Percentiles rank a stretch among this genome's conserved stretches.
Conservation (phyloP, 1,140 invertebrate genomes). For the Antheraea mylitta region DNA sequence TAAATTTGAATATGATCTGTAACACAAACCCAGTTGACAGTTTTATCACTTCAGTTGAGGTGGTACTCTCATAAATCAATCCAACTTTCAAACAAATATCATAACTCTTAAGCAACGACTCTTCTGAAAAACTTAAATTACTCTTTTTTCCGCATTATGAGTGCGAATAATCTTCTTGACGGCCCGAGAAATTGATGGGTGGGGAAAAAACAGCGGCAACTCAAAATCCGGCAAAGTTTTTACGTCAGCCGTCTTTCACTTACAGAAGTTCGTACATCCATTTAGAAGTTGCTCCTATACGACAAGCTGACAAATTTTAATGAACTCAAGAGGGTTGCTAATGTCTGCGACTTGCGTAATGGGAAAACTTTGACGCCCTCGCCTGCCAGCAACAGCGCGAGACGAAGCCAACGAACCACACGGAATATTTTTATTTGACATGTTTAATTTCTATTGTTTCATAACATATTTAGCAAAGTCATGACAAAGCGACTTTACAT, state of each 20-base stretch:
- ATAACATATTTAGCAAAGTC: conserved; percentile 40
- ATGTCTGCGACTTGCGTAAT: conserved; percentile 71
- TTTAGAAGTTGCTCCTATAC: conserved; percentile 70
- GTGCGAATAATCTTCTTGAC: conserved; percentile 78
- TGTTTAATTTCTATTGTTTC: conserved; percentile 35
- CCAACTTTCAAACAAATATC: conserved; percentile 73
- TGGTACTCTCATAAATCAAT: conserved; percentile 68
- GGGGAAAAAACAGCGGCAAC: conserved; percentile 37
- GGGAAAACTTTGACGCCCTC: conserved; percentile 68
- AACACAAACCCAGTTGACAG: conserved; percentile 28
- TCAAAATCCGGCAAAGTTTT: conserved; percentile 70
- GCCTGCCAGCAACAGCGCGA: conserved; percentile 28
- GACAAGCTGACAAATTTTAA: conserved; percentile 78
- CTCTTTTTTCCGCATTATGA: conserved; percentile 73
- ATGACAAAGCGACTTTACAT: not conserved
- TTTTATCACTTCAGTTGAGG: conserved; percentile 40
- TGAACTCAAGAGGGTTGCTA: conserved; percentile 72
- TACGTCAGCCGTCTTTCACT: conserved; percentile 75
- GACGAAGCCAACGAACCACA: conserved; percentile 16
- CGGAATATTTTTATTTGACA: conserved; percentile 27
- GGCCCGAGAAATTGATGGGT: conserved; percentile 74
- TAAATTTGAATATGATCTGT: not conserved
- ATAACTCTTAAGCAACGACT: conserved; percentile 68
- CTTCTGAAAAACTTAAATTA: conserved; percentile 74
- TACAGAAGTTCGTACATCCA: conserved; percentile 74